Base-by-base conservation (phyloP, 2,113 vertebrate genomes). In the Nycticryphes semicollaris region DNA sequence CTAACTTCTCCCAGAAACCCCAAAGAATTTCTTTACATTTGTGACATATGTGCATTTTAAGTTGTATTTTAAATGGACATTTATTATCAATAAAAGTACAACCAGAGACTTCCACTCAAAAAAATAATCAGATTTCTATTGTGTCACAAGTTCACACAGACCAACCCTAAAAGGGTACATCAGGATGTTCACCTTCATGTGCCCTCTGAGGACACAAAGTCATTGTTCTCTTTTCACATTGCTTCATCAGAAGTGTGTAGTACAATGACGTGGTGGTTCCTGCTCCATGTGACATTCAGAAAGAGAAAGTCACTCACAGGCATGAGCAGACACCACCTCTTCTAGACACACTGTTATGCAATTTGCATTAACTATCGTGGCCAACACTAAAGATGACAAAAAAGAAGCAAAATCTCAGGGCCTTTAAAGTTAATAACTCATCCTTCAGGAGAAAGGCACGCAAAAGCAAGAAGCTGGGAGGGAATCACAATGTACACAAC, bases 401-500 rank as follows among this genome's bases (percentile, higher is more conserved):
- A 60, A 27, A 64, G 19, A 4, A 66, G 20, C 14, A 6, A 77
- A 66, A 28, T 63, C 43, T 53, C 31, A n/a, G 11, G 21, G 17
- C 14, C 50, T 87, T 50, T n/a, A 35, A 78, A 53, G 41, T 73
- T 45, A 72, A 25, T 35, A 57, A 15, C 33, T 31, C 24, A 6
- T 22, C 10, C 41, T 63, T 80, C 68, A 63, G 18, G 7, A 84
- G 23, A 81, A 84, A 47, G 27, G 10, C 23, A 63, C 1, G 5
- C 33, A 67, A 66, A 84, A 68, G 41, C 24, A 77, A 91, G 63
- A 57, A 60, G 37, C 18, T 41, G 14, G 10, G n/a, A 78, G 23
- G 8, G 31, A 94, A 79, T 35, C 4, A n/a, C 3, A 2, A 4
- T 0, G 0, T n/a, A 60, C 2, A 1, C 27, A 91, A 74, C 43